Evolutionary conservation across 2,888 invertebrate genomes (phyloP), one percentile per base, ranked within the genome.

Genomic region (Ennomos fuscantarius): DNA sequence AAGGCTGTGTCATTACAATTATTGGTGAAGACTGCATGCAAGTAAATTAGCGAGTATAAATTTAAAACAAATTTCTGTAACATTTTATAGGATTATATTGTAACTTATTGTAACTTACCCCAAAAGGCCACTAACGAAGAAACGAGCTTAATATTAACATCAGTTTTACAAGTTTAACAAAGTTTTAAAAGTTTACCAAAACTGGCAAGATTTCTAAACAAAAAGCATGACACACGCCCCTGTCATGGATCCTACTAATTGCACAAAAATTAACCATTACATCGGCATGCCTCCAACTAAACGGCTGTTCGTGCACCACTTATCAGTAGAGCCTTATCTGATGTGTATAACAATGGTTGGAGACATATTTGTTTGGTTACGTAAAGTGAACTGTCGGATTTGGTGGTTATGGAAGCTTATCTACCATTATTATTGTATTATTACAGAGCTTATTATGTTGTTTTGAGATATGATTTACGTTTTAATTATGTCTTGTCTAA

Each of bases 301-400:
- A 63, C 54, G 64, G 13, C 55, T 8, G 60, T 63, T 65, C 65
- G 65, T 66, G 65, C 56, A 34, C 49, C 53, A 35, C 34, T 65
- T 69, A 69, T 69, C 69, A 51, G 48, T 15, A 9, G 32, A 0
- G 8, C 32, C 48, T 55, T 54, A 59, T 56, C 55, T 50, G 53
- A 62, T 57, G 54, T 49, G 49, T 55, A 42, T 24, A 37, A 47
- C 57, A 57, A 57, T 57, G 42, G 36, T 51, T 56, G 42, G 32
- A 43, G 44, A 50, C 40, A 56, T 33, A 51, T 51, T 45, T 56
- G 41, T 46, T 36, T 37, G 37, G 41, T 56, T 51, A 46, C 46
- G 56, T 42, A 51, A 50, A 51, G 9, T 43, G n/a, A 11, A 12
- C 42, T 12, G 35, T 8, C 9, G 36, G 34, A 12, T 43, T 11